These are phyloP conservation scores for Thaumetopoea pityocampa DNA, from an alignment of 1,140 invertebrate species.

Conservation along the genomic window DNA sequence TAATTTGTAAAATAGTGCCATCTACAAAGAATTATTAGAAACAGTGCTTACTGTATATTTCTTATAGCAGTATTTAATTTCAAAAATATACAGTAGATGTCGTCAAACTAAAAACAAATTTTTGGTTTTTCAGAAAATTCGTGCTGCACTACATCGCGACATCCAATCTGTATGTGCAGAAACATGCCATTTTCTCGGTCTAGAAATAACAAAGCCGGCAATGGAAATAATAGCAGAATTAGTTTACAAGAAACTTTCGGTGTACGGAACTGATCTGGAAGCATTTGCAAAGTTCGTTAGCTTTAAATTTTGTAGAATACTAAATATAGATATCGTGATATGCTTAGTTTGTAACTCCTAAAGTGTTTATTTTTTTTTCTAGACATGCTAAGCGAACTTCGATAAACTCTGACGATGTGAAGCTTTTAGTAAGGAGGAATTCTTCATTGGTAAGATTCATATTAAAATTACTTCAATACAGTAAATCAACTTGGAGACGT, in stretches of 20 bases:
- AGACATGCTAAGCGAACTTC: slow-evolving; percentile 76
- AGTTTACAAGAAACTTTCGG: slow-evolving; percentile 65
- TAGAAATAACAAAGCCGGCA: slow-evolving; percentile 65
- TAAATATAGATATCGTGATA: no score
- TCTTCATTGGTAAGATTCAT: slow-evolving; percentile 63
- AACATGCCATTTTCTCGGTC: slow-evolving; percentile 55
- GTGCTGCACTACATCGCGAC: slow-evolving; percentile 63
- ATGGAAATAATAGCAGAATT: slow-evolving; percentile 74
- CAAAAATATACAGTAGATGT: slow-evolving; percentile 18
- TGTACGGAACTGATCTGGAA: slow-evolving; percentile 75
- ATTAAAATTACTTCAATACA: background rate
- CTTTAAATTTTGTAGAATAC: no score
- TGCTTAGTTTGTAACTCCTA: background rate
- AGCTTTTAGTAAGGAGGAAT: slow-evolving; percentile 73
- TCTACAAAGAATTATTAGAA: background rate
- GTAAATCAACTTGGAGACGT: no score
- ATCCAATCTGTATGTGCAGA: slow-evolving; percentile 66
- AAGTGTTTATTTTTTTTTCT: slow-evolving; percentile 6
- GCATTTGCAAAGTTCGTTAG: slow-evolving; percentile 75
- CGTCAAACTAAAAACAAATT: slow-evolving; percentile 12
- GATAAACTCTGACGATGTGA: slow-evolving; percentile 75
- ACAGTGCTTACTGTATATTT: background rate
- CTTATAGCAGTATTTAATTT: background rate
- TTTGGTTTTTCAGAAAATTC: slow-evolving; percentile 65
- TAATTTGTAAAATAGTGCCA: slow-evolving; percentile 2